Evolutionary conservation across 2,797 vertebrate genomes (phyloP), one percentile per base, ranked within the genome.

Genomic region (Emydoidea blandingii): DNA sequence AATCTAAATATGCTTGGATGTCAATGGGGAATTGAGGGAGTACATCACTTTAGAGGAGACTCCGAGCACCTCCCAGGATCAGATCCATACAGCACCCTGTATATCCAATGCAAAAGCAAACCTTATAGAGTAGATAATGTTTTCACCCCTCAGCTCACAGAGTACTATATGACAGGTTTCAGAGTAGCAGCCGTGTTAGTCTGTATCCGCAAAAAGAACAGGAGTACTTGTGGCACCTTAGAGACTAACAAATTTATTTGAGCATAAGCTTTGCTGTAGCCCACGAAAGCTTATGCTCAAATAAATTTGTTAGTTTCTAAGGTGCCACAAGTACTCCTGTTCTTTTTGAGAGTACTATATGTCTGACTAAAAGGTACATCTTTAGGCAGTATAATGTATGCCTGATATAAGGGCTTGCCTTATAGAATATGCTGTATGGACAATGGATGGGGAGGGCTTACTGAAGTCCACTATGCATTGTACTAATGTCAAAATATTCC

Each of bases 391-490:
- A 78, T 78, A 78, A n/a, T 18, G n/a, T 25, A 1, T 15, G 15
- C 37, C 49, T 54, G 27, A 49, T 79, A 31, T 27, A 91, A 54
- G n/a, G 18, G 27, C 44, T 2, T 65, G 80, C 53, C n/a, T 72
- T n/a, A 44, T 1, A 85, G 50, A 37, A 53, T 31, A 56, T n/a
- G 10, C 25, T 85, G 57, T 59, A 76, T 44, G 59, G 16, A 25
- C 47, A 1, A 1, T 12, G 50, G 76, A 54, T 92, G 31, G 57
- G 57, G 14, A 0, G 0, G 68, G 7, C 41, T 91, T 83, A 19
- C 53, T 74, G 74, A n/a, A 31, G 21, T 93, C 49, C n/a, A 54
- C 83, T 85, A 72, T 76, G 89, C 78, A 16, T 16, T 50, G 86
- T 53, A 74, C 31, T 18, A 31, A 19, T 81, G 76, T 57, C 76